These are phyloP conservation scores for Brienomyrus longianalis DNA, from an alignment of 2,113 vertebrate genomes.

Conservation along the genomic window DNA sequence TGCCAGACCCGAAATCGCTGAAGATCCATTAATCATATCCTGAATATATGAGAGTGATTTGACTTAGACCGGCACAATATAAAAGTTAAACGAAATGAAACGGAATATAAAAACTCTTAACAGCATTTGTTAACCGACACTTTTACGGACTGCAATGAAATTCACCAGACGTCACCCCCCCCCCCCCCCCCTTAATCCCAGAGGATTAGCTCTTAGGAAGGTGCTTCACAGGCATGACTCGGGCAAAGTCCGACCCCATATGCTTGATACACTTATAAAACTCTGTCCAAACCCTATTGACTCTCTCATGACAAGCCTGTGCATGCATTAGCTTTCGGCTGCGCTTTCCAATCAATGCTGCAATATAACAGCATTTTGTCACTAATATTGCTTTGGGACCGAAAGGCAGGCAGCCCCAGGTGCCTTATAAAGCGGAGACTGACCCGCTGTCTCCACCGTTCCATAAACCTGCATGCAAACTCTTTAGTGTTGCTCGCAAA, in stretches of 20 bases:
- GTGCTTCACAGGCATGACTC: neutral
- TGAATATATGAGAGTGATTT: neutral
- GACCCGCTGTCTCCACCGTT: neutral
- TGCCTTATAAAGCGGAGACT: neutral
- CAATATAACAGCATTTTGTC: neutral
- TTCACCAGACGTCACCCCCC: neutral
- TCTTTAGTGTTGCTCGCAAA: neutral
- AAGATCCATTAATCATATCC: neutral
- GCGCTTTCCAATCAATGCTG: neutral
- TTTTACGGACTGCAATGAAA: neutral
- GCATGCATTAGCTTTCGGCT: neutral
- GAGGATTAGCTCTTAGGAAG: neutral
- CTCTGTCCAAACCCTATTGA: neutral
- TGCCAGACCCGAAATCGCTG: neutral
- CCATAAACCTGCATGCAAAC: neutral
- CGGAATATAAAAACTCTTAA: neutral
- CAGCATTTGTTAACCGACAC: neutral
- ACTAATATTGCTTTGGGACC: neutral
- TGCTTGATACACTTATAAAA: neutral
- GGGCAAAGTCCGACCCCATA: constrained; percentile 8
- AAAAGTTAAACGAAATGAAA: neutral
- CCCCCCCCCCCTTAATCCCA: neutral
- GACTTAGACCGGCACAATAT: neutral
- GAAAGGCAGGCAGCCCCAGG: neutral
- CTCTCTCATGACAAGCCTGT: neutral